These are phyloP conservation scores for Albula glossodonta DNA, from an alignment of 2,113 vertebrate genomes.

Conservation along the genomic window DNA sequence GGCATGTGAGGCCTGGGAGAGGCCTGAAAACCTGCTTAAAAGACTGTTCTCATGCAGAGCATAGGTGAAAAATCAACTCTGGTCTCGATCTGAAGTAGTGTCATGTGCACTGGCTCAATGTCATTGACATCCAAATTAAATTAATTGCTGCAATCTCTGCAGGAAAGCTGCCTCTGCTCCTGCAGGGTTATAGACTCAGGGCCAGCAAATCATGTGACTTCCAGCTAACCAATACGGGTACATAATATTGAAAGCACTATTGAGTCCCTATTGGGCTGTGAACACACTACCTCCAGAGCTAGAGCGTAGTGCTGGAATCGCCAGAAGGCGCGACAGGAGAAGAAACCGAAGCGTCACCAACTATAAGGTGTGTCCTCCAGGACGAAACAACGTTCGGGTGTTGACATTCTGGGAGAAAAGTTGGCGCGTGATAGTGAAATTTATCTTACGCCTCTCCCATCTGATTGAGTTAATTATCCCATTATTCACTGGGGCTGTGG, in stretches of 20 bases:
- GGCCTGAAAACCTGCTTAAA: too few relatives aligned
- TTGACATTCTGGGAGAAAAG: background rate
- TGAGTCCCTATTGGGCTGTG: background rate
- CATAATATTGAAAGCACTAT: background rate
- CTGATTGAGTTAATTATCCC: conserved; percentile 26
- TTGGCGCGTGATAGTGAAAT: background rate
- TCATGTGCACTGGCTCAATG: too few relatives aligned
- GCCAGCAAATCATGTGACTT: too few relatives aligned
- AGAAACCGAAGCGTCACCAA: background rate
- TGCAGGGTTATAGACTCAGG: too few relatives aligned
- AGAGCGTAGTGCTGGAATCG: background rate
- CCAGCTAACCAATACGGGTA: too few relatives aligned
- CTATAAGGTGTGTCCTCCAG: background rate
- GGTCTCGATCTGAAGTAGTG: too few relatives aligned
- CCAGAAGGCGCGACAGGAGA: background rate
- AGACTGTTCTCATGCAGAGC: too few relatives aligned
- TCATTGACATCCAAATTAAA: too few relatives aligned
- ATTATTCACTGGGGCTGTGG: conserved; percentile 18
- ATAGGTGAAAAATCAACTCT: too few relatives aligned
- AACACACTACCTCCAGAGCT: background rate
- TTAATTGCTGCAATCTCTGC: too few relatives aligned
- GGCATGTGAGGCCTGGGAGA: too few relatives aligned
- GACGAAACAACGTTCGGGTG: background rate
- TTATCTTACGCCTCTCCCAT: conserved; percentile 13
- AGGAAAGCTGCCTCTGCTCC: too few relatives aligned